phyloP scores from a whole-genome alignment of 2,113 vertebrate species.

The Ranitomeya imitator region DNA sequence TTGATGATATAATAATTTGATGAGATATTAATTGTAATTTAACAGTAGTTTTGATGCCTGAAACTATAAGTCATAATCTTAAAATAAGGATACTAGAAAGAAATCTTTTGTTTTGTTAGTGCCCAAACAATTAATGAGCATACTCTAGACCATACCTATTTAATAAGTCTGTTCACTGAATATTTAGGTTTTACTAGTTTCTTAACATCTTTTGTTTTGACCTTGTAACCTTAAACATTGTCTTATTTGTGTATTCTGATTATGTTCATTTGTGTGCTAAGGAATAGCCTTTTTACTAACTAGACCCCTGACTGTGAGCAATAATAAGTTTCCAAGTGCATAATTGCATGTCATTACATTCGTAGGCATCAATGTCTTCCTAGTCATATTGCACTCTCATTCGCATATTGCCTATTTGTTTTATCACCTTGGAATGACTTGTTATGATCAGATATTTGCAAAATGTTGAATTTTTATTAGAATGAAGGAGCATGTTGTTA shows the following conservation, averaged over 20 bases:
- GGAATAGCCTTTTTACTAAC: conserved; percentile 24
- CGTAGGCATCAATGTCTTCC: conserved; percentile 35
- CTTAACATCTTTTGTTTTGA: neutral
- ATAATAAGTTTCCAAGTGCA: conserved; percentile 50
- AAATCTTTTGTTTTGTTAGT: neutral
- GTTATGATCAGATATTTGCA: conserved; percentile 50
- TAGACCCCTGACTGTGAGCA: conserved; percentile 49
- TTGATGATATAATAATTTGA: neutral
- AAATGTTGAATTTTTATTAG: conserved; percentile 53
- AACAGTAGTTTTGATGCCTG: neutral
- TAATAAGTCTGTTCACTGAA: neutral
- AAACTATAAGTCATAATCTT: neutral
- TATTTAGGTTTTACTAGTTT: neutral
- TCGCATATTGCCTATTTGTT: conserved; percentile 55
- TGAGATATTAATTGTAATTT: neutral
- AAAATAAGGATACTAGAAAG: neutral
- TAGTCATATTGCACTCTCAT: conserved; percentile 45
- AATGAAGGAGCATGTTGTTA: conserved; percentile 44
- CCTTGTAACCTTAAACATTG: conserved; percentile 31
- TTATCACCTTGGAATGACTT: conserved; percentile 52
- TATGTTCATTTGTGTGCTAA: conserved; percentile 23
- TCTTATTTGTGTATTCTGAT: conserved; percentile 27
- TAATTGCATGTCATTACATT: conserved; percentile 54
- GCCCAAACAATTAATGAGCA: neutral
- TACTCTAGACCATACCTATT: neutral